Conservation (phyloP, 92 coral and sea anemone genomes). For the Parazoanthus swiftii region DNA sequence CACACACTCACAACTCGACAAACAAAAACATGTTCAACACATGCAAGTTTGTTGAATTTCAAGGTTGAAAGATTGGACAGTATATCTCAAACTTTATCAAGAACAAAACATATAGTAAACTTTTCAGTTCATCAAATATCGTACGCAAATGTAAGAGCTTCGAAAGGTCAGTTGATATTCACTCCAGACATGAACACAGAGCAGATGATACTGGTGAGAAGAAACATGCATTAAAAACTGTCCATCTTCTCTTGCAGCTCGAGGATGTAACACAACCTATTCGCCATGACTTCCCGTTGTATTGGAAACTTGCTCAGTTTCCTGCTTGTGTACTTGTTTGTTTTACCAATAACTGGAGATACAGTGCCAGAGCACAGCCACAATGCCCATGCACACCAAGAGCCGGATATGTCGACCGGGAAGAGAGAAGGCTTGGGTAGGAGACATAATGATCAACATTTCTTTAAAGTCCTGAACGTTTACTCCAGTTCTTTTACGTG, state of each 20-base stretch:
- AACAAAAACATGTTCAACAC: too few species aligned
- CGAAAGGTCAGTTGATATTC: too few species aligned
- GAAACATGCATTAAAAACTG: background rate
- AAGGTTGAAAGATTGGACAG: too few species aligned
- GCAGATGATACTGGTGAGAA: background rate
- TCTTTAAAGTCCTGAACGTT: background rate
- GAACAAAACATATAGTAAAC: background rate
- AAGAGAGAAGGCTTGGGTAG: conserved; percentile 28
- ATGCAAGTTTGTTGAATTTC: too few species aligned
- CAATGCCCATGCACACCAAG: background rate
- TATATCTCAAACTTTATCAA: too few species aligned
- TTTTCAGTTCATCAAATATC: too few species aligned
- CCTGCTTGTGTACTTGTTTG: background rate
- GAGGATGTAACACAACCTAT: conserved; percentile 17
- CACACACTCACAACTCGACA: too few species aligned
- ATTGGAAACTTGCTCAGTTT: background rate
- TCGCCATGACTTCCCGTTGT: background rate
- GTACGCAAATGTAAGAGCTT: too few species aligned
- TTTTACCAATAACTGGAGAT: background rate
- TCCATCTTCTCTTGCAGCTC: background rate
- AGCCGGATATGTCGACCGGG: background rate
- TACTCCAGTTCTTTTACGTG: too few species aligned
- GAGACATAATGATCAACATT: background rate
- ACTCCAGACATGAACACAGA: too few species aligned
- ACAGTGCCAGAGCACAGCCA: background rate